Base-by-base conservation (phyloP, 2,888 invertebrate species). In the Charanyca ferruginea region DNA sequence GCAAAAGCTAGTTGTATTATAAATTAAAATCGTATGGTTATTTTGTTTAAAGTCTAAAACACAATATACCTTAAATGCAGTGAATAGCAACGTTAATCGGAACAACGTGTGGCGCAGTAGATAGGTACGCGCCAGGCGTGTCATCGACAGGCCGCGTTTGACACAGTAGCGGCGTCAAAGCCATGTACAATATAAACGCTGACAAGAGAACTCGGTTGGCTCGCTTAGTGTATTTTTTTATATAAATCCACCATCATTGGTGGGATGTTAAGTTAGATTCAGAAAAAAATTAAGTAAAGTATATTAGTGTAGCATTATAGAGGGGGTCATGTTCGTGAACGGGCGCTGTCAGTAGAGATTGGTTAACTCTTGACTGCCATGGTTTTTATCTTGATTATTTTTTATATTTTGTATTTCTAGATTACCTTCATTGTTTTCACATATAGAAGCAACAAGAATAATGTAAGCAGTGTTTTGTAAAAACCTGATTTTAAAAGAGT, bases 61-160 rank as follows among this genome's bases (percentile, higher is more conserved):
- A 35, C 6, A n/a, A n/a, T n/a, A n/a, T n/a, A 62, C 25, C 20
- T 25, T 16, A 48, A 32, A 41, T 11, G 22, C n/a, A 16, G 9
- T 11, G 45, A 47, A 61, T 32, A 22, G n/a, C 47, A 52, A 20
- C 16, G 13, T 20, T 52, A 52, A 41, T 52, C 7, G 47, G 11
- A 71, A 16, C 22, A 28, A 22, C 13, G 49, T 18, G 22, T 22
- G 18, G 1, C 11, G 18, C 32, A 22, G 35, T 0, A 13, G 72
- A 53, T 63, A 48, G 71, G 63, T 52, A 13, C 51, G 16, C 38
- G 35, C 16, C 45, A 11, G 35, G 11, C 18, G 16, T 65, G 73
- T 70, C 70, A 70, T 8, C 25, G 22, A 16, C 70, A 70, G 70
- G 1, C 25, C n/a, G n/a, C 45, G 66, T 52, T 57, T 22, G 25